These are phyloP conservation scores for Diarsia rubi DNA, from an alignment of 2,888 invertebrate genomes.

Conservation along the genomic window DNA sequence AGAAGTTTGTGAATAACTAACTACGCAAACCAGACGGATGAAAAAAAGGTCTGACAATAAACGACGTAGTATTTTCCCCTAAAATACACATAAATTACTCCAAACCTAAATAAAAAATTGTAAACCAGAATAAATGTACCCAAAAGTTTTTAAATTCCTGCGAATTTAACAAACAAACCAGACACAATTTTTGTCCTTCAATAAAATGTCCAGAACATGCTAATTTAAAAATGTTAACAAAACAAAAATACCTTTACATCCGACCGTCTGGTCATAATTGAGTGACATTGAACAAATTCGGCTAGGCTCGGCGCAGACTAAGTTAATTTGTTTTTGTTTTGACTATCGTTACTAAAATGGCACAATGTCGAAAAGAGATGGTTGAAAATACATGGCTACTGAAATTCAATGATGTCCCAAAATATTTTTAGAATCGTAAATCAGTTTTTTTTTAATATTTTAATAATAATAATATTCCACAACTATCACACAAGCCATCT, in stretches of 20 bases:
- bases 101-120: slow-evolving; percentile 28
- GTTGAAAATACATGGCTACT: too few species aligned
- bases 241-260: slow-evolving; percentile 8
- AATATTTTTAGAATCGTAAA: too few species aligned
- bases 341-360: too few species aligned
- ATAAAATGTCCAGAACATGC: not conserved
- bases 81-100: slow-evolving; percentile 17
- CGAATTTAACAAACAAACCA: slow-evolving; percentile 13
- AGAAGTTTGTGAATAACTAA: slow-evolving; percentile 1
- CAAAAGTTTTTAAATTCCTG: slow-evolving; percentile 8
- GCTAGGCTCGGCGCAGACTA: not conserved
- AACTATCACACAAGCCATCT: too few species aligned
- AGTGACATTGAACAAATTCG: slow-evolving; percentile 7
- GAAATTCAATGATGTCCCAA: too few species aligned
- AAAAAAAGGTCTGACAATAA: slow-evolving; percentile 10
- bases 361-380: too few species aligned
- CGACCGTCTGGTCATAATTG: slow-evolving; percentile 20
- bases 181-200: slow-evolving; percentile 5
- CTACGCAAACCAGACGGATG: not conserved
- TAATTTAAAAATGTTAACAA: slow-evolving; percentile 29
- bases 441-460: too few species aligned
- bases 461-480: too few species aligned
- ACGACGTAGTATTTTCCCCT: not conserved
- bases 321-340: too few species aligned
- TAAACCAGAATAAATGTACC: slow-evolving; percentile 7